These are phyloP conservation scores for Clarias macrocephalus DNA, from an alignment of 2,113 vertebrate genomes.

Conservation along the genomic window DNA sequence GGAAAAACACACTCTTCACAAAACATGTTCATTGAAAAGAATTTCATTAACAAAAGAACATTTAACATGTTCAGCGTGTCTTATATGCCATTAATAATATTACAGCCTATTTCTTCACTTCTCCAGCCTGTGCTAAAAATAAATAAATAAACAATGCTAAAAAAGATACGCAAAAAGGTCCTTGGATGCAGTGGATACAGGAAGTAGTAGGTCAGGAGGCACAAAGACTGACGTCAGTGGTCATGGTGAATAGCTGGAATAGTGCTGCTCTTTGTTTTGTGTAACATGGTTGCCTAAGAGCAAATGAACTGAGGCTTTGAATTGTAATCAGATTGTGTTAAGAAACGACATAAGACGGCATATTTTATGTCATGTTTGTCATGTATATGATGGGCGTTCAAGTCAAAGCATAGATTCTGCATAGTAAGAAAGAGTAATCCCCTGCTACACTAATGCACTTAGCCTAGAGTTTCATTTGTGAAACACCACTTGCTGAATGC, in stretches of 20 bases:
- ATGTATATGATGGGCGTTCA: not conserved
- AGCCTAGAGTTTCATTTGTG: no score
- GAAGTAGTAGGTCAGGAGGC: not conserved
- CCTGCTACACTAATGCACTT: no score
- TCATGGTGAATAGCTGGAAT: not conserved
- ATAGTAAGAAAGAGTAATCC: no score
- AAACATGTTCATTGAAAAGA: no score
- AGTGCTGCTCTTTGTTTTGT: not conserved
- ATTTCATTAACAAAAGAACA: no score
- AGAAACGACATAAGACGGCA: not conserved
- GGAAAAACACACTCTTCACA: no score
- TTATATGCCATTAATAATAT: no score
- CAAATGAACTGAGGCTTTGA: not conserved
- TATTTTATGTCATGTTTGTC: not conserved
- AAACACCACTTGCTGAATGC: no score
- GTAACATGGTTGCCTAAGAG: not conserved
- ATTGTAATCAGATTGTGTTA: not conserved
- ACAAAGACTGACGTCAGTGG: not conserved
- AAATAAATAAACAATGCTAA: not conserved
- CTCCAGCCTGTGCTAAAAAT: not conserved
- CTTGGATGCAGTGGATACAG: not conserved
- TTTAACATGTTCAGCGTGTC: no score
- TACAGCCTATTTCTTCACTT: not conserved
- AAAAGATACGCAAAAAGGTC: not conserved
- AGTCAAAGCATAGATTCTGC: no score